These are phyloP conservation scores for Trissolcus japonicus DNA, from an alignment of 2,888 invertebrate species.

Conservation along the genomic window DNA sequence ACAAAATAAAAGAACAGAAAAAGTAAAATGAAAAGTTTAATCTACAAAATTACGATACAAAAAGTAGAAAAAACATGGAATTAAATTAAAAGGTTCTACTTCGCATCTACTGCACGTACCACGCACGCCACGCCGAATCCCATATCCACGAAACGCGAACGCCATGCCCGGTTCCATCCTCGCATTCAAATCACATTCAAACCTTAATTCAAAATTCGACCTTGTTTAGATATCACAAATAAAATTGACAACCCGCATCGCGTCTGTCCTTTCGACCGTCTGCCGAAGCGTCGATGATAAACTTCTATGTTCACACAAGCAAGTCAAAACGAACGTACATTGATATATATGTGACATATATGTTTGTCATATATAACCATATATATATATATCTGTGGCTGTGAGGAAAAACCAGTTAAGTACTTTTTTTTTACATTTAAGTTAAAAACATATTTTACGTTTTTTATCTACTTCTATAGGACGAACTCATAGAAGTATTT, in stretches of 20 bases:
- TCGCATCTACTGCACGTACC: constrained; percentile 7
- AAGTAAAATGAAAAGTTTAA: too few relatives aligned
- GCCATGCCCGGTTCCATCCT: neutral
- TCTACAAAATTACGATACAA: neutral
- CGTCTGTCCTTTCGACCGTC: constrained; percentile 28
- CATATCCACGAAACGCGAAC: constrained; percentile 12
- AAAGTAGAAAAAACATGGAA: neutral
- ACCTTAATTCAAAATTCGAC: constrained; percentile 36
- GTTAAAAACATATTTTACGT: too few relatives aligned
- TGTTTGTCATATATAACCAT: neutral
- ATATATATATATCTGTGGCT: too few relatives aligned
- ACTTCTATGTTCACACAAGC: too few relatives aligned
- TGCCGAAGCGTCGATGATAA: constrained; percentile 14
- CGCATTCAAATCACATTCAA: constrained; percentile 12
- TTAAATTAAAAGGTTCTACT: neutral
- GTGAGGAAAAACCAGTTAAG: too few relatives aligned
- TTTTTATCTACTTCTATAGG: too few relatives aligned
- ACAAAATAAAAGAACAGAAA: too few relatives aligned
- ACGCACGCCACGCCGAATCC: constrained; percentile 17
- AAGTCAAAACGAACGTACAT: too few relatives aligned
- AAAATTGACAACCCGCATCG: constrained; percentile 48
- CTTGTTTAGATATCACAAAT: constrained; percentile 47
- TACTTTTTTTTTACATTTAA: too few relatives aligned
- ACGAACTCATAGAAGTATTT: too few relatives aligned
- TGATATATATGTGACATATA: neutral